Conservation (phyloP, 1,140 invertebrate genomes). For the Drosophila ercepeae region DNA sequence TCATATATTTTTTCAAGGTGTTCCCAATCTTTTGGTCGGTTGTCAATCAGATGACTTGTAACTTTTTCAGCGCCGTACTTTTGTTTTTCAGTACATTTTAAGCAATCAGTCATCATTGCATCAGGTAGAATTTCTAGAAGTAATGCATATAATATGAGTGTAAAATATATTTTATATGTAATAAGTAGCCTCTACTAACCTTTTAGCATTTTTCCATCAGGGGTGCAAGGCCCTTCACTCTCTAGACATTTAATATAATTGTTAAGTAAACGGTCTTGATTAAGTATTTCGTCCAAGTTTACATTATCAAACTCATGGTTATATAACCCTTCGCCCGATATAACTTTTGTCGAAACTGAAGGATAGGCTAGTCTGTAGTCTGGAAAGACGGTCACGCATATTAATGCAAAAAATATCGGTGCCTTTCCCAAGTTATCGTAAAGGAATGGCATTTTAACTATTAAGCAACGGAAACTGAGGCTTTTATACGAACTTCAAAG, state of each 20-base stretch:
- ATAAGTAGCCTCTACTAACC: conserved; percentile 28
- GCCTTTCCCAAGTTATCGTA: neutral
- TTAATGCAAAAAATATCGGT: neutral
- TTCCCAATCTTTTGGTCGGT: conserved; percentile 86
- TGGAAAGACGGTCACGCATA: neutral
- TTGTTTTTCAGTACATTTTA: conserved; percentile 87
- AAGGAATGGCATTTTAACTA: neutral
- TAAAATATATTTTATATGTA: neutral
- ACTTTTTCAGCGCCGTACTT: conserved; percentile 85
- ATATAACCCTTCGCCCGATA: conserved; percentile 82
- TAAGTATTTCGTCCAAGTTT: conserved; percentile 88
- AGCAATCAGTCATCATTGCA: conserved; percentile 87
- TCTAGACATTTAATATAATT: conserved; percentile 89
- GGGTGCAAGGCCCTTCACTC: conserved; percentile 87
- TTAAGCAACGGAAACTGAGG: neutral
- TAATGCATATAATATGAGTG: too few relatives aligned
- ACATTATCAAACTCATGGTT: conserved; percentile 90
- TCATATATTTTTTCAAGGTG: conserved; percentile 87
- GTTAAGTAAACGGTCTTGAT: conserved; percentile 87
- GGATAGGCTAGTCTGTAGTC: neutral
- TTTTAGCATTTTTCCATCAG: conserved; percentile 89
- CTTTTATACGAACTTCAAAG: neutral
- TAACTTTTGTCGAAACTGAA: neutral
- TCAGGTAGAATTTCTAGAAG: conserved; percentile 86
- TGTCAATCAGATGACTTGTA: conserved; percentile 84